Base-by-base conservation (phyloP, 2,888 invertebrate species). In the Troides helena region DNA sequence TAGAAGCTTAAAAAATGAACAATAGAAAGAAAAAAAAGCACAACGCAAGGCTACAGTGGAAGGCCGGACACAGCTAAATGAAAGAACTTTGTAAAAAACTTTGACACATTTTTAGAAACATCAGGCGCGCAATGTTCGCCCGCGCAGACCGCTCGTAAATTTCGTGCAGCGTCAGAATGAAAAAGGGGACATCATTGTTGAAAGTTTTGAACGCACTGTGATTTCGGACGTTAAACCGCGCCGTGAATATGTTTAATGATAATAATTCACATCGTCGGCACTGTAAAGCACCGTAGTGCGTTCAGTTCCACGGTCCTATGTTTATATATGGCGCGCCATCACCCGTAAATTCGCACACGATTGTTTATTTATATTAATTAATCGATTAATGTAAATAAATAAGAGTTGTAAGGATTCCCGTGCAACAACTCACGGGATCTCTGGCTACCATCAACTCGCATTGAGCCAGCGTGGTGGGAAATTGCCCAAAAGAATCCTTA, bases 41-140 rank as follows among this genome's bases (percentile, higher is more conserved):
- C 73, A 82, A 81, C 80, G 80, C 87, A 90, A 89, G 87, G 86
- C 87, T 86, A 84, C 86, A 85, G 81, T 84, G 85, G 87, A 90
- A 89, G 90, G 89, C 85, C 88, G 89, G 88, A 86, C 88, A 83
- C 80, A 81, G 81, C 84, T 87, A 90, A 92, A 92, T 91, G 90
- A 92, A 92, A 90, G 91, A 91, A 90, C 84, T 90, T 90, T 84
- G 88, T 91, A 90, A 92, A 92, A 71, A 92, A 90, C 85, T 91
- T 91, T 92, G 92, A 91, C 92, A 92, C 92, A 91, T 92, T 92
- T 92, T 92, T 92, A 90, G 90, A 89, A 90, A 87, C 91, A 89
- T 90, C 92, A 89, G 89, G 88, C 91, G 86, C 88, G 90, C 88
- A 89, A 84, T 87, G 89, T 85, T 85, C 85, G 85, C 84, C 81